Evolutionary conservation across 2,797 vertebrate genomes (phyloP), one percentile per base, ranked within the genome.

Genomic region (Rallus crepitans): DNA sequence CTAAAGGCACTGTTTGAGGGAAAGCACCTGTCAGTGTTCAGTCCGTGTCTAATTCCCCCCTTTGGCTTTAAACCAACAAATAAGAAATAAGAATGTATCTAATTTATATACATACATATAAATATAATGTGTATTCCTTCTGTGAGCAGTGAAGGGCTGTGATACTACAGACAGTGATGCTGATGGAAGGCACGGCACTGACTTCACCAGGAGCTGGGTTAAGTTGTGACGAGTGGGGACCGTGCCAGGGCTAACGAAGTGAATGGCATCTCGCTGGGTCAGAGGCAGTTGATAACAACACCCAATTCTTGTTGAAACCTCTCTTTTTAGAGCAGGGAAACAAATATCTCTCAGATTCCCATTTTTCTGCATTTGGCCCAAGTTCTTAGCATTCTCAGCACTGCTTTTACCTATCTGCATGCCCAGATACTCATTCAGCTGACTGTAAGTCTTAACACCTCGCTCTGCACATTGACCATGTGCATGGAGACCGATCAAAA

Each of bases 221-320:
- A 11, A 68, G 18, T n/a, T 76, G 66, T 85, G 77, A 48, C 53
- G 35, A 37, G 63, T 14, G 37, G 60, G 52, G 71, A 5, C 56
- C 4, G 47, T 78, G 81, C 72, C 40, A 35, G 60, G 65, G 69
- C 16, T 69, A 60, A 7, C 25, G 27, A 25, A 31, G 61, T 9
- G 7, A 82, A 21, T 0, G 0, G 59, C n/a, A 2, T 40, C 70
- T 95, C 2, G 0, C 37, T 84, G 69, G 17, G n/a, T 60, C 35
- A 45, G 24, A 57, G 37, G 12, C 52, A 60, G 47, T 31, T 35
- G 56, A 11, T 16, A 93, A 71, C 23, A 25, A 31, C 39, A n/a
- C 1, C 2, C 61, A 28, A 33, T 64, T 18, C 86, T 37, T 37
- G 37, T 50, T 47, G 33, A 82, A 78, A 79, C 33, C 25, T 59